Conservation (phyloP, 2,113 vertebrate species). For the Butorides virescens region DNA sequence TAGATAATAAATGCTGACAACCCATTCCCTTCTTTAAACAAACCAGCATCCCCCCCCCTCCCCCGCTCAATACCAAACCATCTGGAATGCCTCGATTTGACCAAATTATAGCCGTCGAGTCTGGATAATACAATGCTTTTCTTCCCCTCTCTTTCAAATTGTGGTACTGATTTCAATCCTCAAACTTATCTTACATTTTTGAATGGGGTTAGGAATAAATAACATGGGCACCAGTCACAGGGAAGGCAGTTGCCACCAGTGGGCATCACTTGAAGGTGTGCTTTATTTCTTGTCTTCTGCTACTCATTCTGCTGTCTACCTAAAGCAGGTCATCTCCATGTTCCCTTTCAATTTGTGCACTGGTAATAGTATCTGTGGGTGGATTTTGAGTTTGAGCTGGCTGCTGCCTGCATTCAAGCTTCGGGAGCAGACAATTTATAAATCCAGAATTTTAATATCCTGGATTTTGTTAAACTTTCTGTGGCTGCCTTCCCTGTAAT, state of each 20-base stretch:
- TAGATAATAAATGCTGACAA: conserved; percentile 1
- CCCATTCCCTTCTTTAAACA: neutral
- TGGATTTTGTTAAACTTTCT: neutral
- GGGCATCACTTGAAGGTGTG: neutral
- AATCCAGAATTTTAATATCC: neutral
- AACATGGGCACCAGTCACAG: neutral
- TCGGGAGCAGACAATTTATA: neutral
- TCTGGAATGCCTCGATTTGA: neutral
- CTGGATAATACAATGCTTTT: neutral
- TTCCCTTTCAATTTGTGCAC: neutral
- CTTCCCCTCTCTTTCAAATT: neutral
- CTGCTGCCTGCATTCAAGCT: neutral
- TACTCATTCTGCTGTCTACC: neutral
- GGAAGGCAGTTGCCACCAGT: neutral
- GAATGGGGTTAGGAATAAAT: neutral
- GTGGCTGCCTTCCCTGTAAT: neutral
- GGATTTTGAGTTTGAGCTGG: neutral
- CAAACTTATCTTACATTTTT: neutral
- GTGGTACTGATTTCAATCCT: neutral
- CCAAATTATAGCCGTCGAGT: neutral
- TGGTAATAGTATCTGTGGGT: neutral
- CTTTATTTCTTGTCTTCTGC: neutral
- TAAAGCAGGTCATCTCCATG: neutral
- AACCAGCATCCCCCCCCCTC: neutral
- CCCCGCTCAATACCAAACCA: neutral